phyloP scores from a whole-genome alignment of 1,140 invertebrate species.

The Drosophila kohkoa region DNA sequence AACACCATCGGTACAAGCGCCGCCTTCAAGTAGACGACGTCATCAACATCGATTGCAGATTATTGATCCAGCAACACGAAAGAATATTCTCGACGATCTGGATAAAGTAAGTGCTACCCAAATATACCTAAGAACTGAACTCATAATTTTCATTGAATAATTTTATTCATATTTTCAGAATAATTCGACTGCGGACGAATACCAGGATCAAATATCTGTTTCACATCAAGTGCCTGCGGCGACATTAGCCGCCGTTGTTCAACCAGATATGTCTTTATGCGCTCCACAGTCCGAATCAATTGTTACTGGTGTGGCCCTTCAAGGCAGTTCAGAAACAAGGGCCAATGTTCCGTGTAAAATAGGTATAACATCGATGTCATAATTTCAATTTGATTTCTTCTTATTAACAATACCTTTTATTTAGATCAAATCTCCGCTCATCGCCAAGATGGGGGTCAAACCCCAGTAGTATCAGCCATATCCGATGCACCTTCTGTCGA shows the following conservation, averaged over 20 bases:
- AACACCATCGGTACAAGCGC: conserved; percentile 46
- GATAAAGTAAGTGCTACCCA: conserved; percentile 59
- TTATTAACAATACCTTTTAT: neutral
- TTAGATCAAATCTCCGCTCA: conserved; percentile 55
- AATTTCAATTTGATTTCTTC: conserved; percentile 2
- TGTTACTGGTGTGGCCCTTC: conserved; percentile 28
- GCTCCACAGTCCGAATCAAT: conserved; percentile 48
- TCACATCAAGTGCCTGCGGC: neutral
- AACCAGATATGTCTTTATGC: conserved; percentile 42
- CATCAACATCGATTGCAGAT: conserved; percentile 75
- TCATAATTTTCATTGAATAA: neutral
- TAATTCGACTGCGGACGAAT: conserved; percentile 57
- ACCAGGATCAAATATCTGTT: conserved; percentile 43
- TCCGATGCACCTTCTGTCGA: conserved; percentile 81
- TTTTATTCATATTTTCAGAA: conserved; percentile 22
- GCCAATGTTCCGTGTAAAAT: conserved; percentile 42
- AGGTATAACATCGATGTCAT: neutral
- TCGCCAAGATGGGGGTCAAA: conserved; percentile 56
- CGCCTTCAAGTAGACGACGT: conserved; percentile 55
- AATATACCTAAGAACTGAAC: neutral
- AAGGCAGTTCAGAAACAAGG: conserved; percentile 44
- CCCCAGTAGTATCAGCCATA: conserved; percentile 79
- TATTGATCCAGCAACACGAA: conserved; percentile 74
- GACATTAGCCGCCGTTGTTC: conserved; percentile 5
- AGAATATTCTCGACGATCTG: conserved; percentile 79